Percentiles rank a stretch among this genome's conserved stretches.
Conservation (phyloP, 1,140 invertebrate genomes). For the Anoplophora glabripennis region DNA sequence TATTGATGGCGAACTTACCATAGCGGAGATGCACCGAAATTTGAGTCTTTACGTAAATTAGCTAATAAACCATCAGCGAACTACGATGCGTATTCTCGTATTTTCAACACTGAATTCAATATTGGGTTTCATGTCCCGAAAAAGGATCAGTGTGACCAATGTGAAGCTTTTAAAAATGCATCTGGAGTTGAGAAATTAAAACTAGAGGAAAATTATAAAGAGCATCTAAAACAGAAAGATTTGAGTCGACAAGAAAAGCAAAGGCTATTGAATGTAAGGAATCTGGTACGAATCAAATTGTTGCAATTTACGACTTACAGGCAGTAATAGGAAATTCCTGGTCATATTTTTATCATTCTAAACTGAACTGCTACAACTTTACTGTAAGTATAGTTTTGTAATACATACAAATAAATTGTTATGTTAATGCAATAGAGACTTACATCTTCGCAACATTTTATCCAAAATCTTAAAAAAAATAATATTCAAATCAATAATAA, state of each 20-base stretch:
- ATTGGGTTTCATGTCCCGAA: slow-evolving; percentile 46
- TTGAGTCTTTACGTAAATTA: slow-evolving; percentile 21
- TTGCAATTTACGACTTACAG: slow-evolving; percentile 31
- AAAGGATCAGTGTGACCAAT: slow-evolving; percentile 48
- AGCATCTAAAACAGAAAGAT: slow-evolving; percentile 37
- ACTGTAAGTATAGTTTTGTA: too few relatives aligned
- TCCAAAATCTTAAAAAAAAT: too few relatives aligned
- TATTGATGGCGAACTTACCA: slow-evolving; percentile 41
- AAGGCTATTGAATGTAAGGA: slow-evolving; percentile 32
- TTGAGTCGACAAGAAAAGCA: slow-evolving; percentile 31
- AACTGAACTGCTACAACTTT: too few relatives aligned
- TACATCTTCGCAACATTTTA: too few relatives aligned
- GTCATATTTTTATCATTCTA: too few relatives aligned
- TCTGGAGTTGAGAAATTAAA: slow-evolving; percentile 30
- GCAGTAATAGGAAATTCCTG: too few relatives aligned
- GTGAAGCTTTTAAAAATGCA: slow-evolving; percentile 41
- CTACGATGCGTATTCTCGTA: slow-evolving; percentile 20
- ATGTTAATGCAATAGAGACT: too few relatives aligned
- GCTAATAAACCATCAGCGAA: slow-evolving; percentile 16
- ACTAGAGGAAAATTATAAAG: slow-evolving; percentile 32
- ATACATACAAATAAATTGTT: too few relatives aligned
- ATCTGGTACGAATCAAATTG: background rate
- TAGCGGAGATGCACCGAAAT: slow-evolving; percentile 34
- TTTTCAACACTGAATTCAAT: slow-evolving; percentile 44
- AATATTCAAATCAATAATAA: too few relatives aligned